Conservation (phyloP, 2,888 invertebrate genomes). For the Cremastobaeus sp. region DNA sequence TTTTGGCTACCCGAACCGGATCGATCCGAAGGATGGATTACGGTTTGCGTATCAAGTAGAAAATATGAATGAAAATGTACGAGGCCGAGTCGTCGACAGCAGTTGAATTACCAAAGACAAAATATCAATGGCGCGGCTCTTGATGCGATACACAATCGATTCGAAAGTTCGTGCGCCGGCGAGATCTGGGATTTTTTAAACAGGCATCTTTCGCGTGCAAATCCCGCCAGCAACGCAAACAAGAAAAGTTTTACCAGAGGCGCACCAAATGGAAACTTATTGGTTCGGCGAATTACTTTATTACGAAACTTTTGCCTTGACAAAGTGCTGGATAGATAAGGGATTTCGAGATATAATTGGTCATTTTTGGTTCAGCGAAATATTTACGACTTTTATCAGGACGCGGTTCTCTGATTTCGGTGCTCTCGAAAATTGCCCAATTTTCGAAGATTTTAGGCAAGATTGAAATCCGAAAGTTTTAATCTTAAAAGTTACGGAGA, state of each 20-base stretch:
- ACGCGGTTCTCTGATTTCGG: too few species aligned
- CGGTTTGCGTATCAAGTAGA: constrained; percentile 13
- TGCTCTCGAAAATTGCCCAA: too few species aligned
- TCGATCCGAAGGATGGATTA: too few species aligned
- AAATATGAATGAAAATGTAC: constrained; percentile 41
- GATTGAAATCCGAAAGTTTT: too few species aligned
- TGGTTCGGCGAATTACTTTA: constrained; percentile 42
- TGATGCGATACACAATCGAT: constrained; percentile 36
- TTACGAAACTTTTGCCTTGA: constrained; percentile 39
- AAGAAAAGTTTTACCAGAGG: constrained; percentile 42
- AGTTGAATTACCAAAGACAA: constrained; percentile 11
- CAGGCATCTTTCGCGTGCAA: constrained; percentile 20
- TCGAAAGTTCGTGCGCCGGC: constrained; percentile 24
- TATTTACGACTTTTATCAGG: too few species aligned
- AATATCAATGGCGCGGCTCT: constrained; percentile 39
- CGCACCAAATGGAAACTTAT: constrained; percentile 50
- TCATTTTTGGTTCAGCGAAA: constrained; percentile 8
- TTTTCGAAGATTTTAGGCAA: too few species aligned
- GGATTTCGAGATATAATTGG: constrained; percentile 13
- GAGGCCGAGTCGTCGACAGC: not conserved
- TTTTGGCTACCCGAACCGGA: too few species aligned
- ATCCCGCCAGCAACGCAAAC: constrained; percentile 41
- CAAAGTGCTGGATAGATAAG: constrained; percentile 14
- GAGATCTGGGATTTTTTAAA: constrained; percentile 17
- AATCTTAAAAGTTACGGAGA: too few species aligned